Base-by-base conservation (phyloP, 2,113 vertebrate species). In the Sturnus vulgaris region DNA sequence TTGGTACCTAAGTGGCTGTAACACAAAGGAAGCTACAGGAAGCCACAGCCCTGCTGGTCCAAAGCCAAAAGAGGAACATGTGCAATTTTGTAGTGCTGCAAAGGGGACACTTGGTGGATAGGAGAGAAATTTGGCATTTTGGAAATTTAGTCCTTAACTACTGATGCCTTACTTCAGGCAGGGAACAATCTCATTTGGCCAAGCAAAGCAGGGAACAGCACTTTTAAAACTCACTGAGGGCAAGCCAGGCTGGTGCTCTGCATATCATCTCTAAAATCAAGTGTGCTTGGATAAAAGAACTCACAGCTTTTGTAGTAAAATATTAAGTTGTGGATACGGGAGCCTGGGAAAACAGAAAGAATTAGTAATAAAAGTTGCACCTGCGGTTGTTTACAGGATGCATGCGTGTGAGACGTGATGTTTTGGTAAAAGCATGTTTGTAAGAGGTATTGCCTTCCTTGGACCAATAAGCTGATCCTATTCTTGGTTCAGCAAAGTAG, bases 251-350 rank as follows among this genome's bases (percentile, higher is more conserved):
- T 84, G 39, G 33, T 73, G 63, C 46, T 82, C 70, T 73, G 73
- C 63, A 12, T 82, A 88, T 95, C 82, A 73, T 39, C 90, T 92
- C 72, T 59, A 87, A 93, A 95, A 95, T 95, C 78, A 73, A 73
- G 12, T 50, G 27, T 63, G 63, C 71, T 33, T 73, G 68, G 42
- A 94, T 92, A 20, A 91, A 91, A 87, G 78, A 82, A 80, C 63
- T 86, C 71, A 11, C 4, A 21, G 87, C 66, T 85, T 91, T 88
- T 95, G 63, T 88, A 92, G 82, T 96, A 59, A 80, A 95, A 94
- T 95, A 89, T 55, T 77, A 82, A 95, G 75, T 50, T 90, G 40
- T 42, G 40, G 40, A 42, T 42, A 42, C 40, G 15, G 40, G 40
- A 42, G 40, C 40, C 40, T 42, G 40, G 40, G 40, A 42, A 42